Conservation (phyloP, 2,113 vertebrate species). For the Leiothrix lutea region DNA sequence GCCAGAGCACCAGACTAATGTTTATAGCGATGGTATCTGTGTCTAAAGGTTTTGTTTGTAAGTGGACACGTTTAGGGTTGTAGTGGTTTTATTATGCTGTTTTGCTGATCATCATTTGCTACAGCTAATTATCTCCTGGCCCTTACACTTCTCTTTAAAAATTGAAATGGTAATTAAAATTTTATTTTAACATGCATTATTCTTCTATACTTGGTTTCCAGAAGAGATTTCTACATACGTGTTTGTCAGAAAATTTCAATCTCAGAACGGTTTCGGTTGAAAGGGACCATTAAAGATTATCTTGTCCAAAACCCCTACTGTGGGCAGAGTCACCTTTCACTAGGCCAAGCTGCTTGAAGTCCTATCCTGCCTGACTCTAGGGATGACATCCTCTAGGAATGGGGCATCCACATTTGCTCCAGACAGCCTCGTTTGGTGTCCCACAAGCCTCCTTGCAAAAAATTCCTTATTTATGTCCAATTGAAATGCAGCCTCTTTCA, state of each 20-base stretch:
- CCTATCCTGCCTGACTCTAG: accelerated
- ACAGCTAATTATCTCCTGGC: not conserved
- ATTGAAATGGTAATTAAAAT: not conserved
- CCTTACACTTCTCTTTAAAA: not conserved
- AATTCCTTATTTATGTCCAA: accelerated
- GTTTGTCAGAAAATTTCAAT: accelerated
- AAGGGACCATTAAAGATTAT: not conserved
- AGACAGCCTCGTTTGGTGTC: accelerated
- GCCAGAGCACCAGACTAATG: not conserved
- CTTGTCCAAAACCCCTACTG: accelerated
- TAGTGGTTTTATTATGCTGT: not conserved
- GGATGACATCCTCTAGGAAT: not conserved
- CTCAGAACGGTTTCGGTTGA: not conserved
- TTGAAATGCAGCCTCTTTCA: not conserved
- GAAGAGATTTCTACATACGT: accelerated
- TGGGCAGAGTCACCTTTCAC: not conserved
- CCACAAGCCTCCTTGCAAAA: accelerated
- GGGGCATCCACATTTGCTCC: not conserved
- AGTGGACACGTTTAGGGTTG: accelerated
- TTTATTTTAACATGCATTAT: not conserved
- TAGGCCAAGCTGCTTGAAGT: not conserved
- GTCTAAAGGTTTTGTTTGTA: not conserved
- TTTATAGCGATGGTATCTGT: accelerated
- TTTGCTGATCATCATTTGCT: not conserved
- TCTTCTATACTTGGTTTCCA: not conserved